Evolutionary conservation across 53 echinoderm and acorn worm species (phyloP).

Genomic region (Luidia sarsii): DNA sequence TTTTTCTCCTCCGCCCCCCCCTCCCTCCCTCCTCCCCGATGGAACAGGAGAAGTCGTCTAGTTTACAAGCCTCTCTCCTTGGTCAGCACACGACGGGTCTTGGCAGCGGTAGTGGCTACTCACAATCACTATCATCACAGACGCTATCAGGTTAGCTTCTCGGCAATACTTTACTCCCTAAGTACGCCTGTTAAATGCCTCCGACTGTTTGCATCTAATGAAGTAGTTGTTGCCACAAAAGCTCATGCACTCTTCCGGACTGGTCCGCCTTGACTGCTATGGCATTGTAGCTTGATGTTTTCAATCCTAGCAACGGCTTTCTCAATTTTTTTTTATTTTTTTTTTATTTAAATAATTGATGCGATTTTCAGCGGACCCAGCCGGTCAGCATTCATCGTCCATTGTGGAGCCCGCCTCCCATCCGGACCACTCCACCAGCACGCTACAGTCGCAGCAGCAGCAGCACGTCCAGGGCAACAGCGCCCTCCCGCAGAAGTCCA

Average conservation of each 20-base stretch:
- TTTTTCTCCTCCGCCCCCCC: too few species aligned
- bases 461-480: neutral
- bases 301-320: too few species aligned
- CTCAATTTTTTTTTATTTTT: too few species aligned
- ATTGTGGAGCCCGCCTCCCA: slow-evolving; percentile 7
- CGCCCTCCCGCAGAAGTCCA: slow-evolving; percentile 77
- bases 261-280: neutral
- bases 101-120: slow-evolving; percentile 20
- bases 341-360: too few species aligned
- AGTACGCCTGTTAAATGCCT: too few species aligned
- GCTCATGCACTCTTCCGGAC: too few species aligned
- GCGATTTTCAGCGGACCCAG: slow-evolving; percentile 27
- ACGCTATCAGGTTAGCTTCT: slow-evolving; percentile 30
- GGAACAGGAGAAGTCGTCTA: slow-evolving; percentile 24
- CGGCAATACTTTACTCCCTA: too few species aligned
- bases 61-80: slow-evolving; percentile 58
- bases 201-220: too few species aligned
- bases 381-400: slow-evolving; percentile 12
- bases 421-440: slow-evolving; percentile 23
- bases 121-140: slow-evolving; percentile 55
- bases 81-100: slow-evolving; percentile 51
- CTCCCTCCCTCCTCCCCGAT: too few species aligned
- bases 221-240: too few species aligned
- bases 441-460: slow-evolving; percentile 12
- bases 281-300: neutral